A percentile compares a stretch with the other conserved stretches of the same genome.
phyloP scores from a whole-genome alignment of 2,797 vertebrate species.

The Cheirogaleus major region DNA sequence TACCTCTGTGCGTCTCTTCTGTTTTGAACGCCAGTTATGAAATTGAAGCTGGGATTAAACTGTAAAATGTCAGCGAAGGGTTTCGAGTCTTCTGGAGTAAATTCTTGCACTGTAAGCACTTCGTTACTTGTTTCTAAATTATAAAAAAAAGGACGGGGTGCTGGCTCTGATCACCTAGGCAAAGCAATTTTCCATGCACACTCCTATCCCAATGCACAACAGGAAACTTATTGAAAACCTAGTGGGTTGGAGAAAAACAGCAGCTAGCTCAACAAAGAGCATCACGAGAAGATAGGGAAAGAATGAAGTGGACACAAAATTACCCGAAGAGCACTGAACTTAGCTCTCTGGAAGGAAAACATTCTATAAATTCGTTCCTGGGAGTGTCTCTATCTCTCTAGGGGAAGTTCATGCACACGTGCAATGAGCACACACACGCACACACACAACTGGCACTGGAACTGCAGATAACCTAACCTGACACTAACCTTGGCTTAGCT shows the following conservation, averaged over 20 bases:
- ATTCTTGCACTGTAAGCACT: constrained; percentile 44
- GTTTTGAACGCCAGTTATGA: constrained; percentile 40
- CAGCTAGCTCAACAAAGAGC: constrained; percentile 19
- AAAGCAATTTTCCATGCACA: constrained; percentile 54
- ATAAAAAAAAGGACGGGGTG: neutral
- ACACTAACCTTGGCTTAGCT: constrained; percentile 70
- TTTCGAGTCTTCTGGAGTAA: constrained; percentile 44
- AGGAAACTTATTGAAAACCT: constrained; percentile 61
- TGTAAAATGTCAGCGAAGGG: neutral
- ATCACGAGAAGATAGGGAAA: constrained; percentile 20
- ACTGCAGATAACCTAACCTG: constrained; percentile 75
- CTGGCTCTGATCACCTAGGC: constrained; percentile 48
- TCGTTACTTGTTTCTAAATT: constrained; percentile 46
- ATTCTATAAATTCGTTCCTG: neutral
- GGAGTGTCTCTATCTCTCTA: neutral
- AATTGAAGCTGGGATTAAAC: constrained; percentile 42
- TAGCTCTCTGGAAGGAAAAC: neutral
- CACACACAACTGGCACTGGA: constrained; percentile 28
- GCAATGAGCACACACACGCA: too few species aligned
- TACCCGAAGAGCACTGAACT: neutral
- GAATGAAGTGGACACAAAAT: neutral
- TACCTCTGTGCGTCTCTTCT: neutral
- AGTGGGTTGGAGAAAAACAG: constrained; percentile 55
- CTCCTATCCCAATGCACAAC: constrained; percentile 48
- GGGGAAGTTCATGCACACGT: neutral